Evolutionary conservation across 2,888 invertebrate genomes (phyloP).

Genomic region (Panopea generosa): DNA sequence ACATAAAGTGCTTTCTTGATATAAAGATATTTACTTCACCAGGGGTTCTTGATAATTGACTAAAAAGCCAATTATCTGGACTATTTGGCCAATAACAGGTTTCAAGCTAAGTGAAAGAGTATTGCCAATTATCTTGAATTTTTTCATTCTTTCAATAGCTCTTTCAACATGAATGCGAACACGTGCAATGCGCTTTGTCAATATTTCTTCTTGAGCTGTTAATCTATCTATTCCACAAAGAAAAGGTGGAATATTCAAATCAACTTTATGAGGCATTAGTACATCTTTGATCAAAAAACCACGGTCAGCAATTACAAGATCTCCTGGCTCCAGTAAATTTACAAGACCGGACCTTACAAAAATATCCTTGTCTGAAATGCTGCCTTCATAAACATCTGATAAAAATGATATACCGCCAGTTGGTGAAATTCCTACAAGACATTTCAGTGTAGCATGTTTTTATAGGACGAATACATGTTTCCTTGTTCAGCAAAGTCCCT

Average conservation of each 20-base stretch:
- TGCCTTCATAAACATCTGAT: too few species aligned
- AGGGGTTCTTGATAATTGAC: too few species aligned
- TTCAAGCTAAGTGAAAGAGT: constrained; percentile 16
- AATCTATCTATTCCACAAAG: constrained; percentile 18
- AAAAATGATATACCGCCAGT: too few species aligned
- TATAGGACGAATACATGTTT: background rate
- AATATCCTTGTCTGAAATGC: constrained; percentile 9
- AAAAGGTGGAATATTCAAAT: too few species aligned
- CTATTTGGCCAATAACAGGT: constrained; percentile 22
- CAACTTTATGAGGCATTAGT: too few species aligned
- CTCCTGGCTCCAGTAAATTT: constrained; percentile 17
- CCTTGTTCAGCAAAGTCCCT: too few species aligned
- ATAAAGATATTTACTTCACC: too few species aligned
- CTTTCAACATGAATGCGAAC: constrained; percentile 32
- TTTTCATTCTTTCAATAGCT: constrained; percentile 27
- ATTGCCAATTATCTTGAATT: too few species aligned
- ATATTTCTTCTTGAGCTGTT: constrained; percentile 32
- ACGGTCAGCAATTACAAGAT: constrained; percentile 20
- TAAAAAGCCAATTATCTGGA: too few species aligned
- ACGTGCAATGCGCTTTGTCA: constrained; percentile 34
- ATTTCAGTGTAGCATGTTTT: background rate
- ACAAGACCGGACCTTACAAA: constrained; percentile 14
- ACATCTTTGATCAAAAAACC: too few species aligned
- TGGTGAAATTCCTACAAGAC: too few species aligned
- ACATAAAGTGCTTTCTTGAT: too few species aligned